Percentiles rank a stretch among this genome's conserved stretches.
These are phyloP conservation scores for Corydoras maculifer DNA, from an alignment of 2,113 vertebrate species.

Conservation along the genomic window DNA sequence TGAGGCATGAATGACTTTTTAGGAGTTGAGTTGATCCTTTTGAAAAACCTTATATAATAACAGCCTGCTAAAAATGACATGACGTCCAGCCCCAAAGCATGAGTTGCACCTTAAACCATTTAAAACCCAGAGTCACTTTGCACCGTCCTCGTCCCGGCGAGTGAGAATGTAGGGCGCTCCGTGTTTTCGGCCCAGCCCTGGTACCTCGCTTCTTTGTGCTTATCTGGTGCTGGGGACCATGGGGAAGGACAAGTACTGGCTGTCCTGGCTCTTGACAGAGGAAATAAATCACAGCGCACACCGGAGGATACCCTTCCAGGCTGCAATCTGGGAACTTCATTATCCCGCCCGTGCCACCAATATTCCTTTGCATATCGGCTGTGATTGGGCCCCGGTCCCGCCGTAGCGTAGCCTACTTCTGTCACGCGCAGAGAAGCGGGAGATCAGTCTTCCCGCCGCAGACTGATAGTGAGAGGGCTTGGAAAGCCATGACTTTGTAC, in stretches of 20 bases:
- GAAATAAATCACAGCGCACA: conserved; percentile 97
- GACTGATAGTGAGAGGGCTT: conserved; percentile 60
- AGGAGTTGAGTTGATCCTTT: too few relatives aligned
- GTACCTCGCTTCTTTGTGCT: conserved; percentile 42
- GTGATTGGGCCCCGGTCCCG: conserved; percentile 79
- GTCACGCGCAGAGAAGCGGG: conserved; percentile 75
- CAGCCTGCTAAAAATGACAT: too few relatives aligned
- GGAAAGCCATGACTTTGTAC: conserved; percentile 46
- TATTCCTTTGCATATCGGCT: conserved; percentile 93
- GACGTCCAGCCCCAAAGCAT: too few relatives aligned
- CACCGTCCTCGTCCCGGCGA: conserved; percentile 9
- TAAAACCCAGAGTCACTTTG: too few relatives aligned
- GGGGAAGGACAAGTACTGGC: conserved; percentile 90
- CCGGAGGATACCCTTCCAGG: conserved; percentile 95
- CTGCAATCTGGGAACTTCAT: conserved; percentile 98
- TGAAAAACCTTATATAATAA: too few relatives aligned
- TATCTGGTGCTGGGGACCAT: conserved; percentile 66
- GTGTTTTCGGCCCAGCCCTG: conserved; percentile 53
- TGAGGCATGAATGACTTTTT: too few relatives aligned
- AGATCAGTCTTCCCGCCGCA: conserved; percentile 75
- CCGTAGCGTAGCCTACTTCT: conserved; percentile 85
- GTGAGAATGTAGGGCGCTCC: conserved; percentile 47
- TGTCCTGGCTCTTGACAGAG: conserved; percentile 96
- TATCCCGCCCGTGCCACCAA: conserved; percentile 89
- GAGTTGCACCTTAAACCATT: too few relatives aligned